Conservation (phyloP, 2,113 vertebrate genomes). For the Edolisoma coerulescens region DNA sequence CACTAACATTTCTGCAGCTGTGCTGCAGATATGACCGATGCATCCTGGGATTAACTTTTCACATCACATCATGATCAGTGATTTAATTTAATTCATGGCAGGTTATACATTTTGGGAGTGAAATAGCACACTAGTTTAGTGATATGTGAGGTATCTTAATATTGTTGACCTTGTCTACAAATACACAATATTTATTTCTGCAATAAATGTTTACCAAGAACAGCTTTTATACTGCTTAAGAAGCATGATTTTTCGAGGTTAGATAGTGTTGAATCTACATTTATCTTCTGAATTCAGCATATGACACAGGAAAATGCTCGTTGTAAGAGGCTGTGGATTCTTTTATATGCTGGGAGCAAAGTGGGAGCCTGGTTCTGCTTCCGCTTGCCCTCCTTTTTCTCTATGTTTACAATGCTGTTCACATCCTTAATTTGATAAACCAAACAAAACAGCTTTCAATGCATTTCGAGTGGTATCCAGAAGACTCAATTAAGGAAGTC, state of each 20-base stretch:
- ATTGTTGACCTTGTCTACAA: not conserved
- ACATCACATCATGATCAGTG: not conserved
- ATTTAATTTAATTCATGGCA: not conserved
- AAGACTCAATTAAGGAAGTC: not conserved
- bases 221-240: not conserved
- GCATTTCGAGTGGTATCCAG: not conserved
- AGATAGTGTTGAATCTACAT: not conserved
- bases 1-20: not conserved
- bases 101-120: not conserved
- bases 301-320: not conserved
- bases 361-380: not conserved
- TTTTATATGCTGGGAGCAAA: not conserved
- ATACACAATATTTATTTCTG: not conserved
- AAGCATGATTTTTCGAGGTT: not conserved
- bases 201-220: not conserved
- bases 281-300: not conserved
- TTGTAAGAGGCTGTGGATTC: not conserved
- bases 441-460: not conserved
- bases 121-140: not conserved
- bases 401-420: not conserved
- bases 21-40: fast-evolving
- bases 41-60: not conserved
- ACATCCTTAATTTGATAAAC: not conserved
- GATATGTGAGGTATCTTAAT: not conserved
- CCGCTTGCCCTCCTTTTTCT: not conserved